phyloP scores from a whole-genome alignment of 1,140 invertebrate species.

The Drosophila repleta region DNA sequence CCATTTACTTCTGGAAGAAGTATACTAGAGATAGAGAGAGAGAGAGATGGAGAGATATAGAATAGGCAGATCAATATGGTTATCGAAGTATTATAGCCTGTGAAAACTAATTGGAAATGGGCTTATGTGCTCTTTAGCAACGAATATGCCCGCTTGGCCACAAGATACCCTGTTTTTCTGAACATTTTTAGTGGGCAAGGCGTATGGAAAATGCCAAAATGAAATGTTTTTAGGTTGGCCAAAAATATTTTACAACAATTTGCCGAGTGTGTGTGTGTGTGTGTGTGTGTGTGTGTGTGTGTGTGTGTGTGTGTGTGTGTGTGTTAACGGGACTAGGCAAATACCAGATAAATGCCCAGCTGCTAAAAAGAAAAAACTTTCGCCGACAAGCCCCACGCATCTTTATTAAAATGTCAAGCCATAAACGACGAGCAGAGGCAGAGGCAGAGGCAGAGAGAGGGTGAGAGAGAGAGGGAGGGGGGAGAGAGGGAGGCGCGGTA shows the following conservation, averaged over 20 bases:
- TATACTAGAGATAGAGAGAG: too few species aligned
- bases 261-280: conserved; percentile 4
- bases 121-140: too few species aligned
- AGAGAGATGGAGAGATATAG: too few species aligned
- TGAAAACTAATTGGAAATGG: too few species aligned
- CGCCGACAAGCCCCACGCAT: conserved; percentile 14
- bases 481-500: neutral
- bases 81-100: too few species aligned
- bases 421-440: conserved; percentile 27
- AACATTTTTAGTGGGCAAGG: conserved; percentile 1
- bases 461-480: neutral
- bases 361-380: neutral
- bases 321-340: conserved; percentile 14
- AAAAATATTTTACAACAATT: conserved; percentile 71
- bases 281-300: conserved; percentile 27
- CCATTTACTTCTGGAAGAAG: too few species aligned
- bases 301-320: conserved; percentile 16
- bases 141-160: too few species aligned
- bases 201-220: conserved; percentile 52
- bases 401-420: conserved; percentile 79
- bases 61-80: too few species aligned
- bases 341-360: conserved; percentile 52
- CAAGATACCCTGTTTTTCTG: neutral
- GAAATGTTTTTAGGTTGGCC: conserved; percentile 78
- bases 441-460: neutral